Conservation (phyloP, 2,888 invertebrate species). For the Thereva unica region DNA sequence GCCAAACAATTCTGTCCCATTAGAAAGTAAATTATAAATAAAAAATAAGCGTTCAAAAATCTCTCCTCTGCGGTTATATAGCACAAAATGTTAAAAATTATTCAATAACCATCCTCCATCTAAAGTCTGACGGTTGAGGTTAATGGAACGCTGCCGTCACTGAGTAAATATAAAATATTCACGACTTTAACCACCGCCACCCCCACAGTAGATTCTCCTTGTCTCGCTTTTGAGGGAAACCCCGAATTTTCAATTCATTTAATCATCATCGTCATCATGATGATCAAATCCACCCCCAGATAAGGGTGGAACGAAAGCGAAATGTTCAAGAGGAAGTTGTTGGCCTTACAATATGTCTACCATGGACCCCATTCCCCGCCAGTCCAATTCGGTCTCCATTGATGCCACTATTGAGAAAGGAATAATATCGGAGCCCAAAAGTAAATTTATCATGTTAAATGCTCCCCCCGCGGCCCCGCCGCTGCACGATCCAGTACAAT, state of each 20-base stretch:
- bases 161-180: slow-evolving; percentile 27
- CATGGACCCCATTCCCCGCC: slow-evolving; percentile 2
- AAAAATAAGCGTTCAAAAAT: no score
- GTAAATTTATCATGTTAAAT: slow-evolving; percentile 43
- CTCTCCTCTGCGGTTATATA: no score
- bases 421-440: slow-evolving; percentile 40
- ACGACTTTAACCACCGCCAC: slow-evolving; percentile 13
- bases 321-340: background rate
- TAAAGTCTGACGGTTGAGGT: no score
- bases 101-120: no score
- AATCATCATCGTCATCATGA: slow-evolving; percentile 39
- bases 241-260: slow-evolving; percentile 41
- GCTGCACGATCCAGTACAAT: background rate
- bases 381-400: slow-evolving; percentile 20
- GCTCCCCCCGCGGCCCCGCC: slow-evolving; percentile 12
- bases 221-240: slow-evolving; percentile 22
- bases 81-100: no score
- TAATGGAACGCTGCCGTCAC: slow-evolving; percentile 2
- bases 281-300: slow-evolving; percentile 22
- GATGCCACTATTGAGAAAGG: slow-evolving; percentile 35
- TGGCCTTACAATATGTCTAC: background rate
- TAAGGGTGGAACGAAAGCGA: no score
- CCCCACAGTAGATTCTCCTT: slow-evolving; percentile 9
- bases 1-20: no score
- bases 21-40: no score